Evolutionary conservation across 2,113 vertebrate species (phyloP).

Genomic region (Tragulus kanchil): DNA sequence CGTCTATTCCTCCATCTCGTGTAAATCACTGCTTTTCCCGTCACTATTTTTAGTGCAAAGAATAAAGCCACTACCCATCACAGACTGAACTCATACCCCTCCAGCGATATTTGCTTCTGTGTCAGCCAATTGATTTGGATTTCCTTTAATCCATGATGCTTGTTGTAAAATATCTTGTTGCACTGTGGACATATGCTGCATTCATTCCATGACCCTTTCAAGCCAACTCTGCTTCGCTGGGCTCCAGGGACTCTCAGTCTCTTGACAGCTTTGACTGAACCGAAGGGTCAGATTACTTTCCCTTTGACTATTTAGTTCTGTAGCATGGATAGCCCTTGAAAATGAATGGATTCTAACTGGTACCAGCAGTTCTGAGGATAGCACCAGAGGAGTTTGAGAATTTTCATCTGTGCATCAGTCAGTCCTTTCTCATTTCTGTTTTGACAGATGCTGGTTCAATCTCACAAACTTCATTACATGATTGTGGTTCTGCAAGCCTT

Average conservation of each 20-base stretch:
- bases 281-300: background rate
- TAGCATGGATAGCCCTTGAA: background rate
- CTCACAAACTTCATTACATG: background rate
- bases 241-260: background rate
- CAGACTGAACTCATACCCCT: background rate
- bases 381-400: background rate
- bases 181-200: background rate
- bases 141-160: background rate
- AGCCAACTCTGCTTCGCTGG: background rate
- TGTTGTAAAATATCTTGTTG: slow-evolving; percentile 63
- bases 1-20: background rate
- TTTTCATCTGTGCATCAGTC: background rate
- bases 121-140: background rate
- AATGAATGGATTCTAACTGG: background rate
- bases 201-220: background rate
- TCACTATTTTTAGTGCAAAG: background rate
- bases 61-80: background rate
- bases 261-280: background rate
- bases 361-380: background rate
- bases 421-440: background rate
- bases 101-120: background rate
- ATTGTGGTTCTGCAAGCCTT: background rate
- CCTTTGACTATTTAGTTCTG: background rate
- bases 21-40: background rate
- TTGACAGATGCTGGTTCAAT: background rate